Base-by-base conservation (phyloP, 2,113 vertebrate genomes). In the Ibidorhyncha struthersii region DNA sequence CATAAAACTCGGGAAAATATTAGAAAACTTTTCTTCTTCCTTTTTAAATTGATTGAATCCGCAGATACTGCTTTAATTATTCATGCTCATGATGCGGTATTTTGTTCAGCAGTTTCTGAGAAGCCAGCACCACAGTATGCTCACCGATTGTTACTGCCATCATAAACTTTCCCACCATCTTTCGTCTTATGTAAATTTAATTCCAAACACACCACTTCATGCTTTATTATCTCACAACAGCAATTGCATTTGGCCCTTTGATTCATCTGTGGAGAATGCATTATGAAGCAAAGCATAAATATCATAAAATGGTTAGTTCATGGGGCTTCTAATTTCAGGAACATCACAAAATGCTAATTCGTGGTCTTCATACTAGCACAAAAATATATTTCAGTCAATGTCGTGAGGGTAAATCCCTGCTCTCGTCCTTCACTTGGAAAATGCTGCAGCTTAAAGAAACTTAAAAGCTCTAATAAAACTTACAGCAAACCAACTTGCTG, bases 211-310 rank as follows among this genome's bases (percentile, higher is more conserved):
- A 97, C 95, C 96, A 93, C 97, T 98, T 98, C 98, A 98, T 97
- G 97, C 97, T 97, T 98, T 98, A 97, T 98, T 98, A 98, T 98
- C 97, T 91, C 95, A 97, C 97, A 98, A 98, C 95, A 97, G 96
- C 96, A 97, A 97, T 96, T 97, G 97, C 96, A 96, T 98, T 98
- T 98, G 97, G 96, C 89, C 96, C 96, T 98, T 98, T 98, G 98
- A 98, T 98, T 98, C 96, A 90, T 97, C 97, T 98, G 98, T 98
- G 97, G 97, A 98, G 97, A 98, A 98, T 98, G 98, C 97, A 98
- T 98, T 98, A 98, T 92, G 97, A 98, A 97, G 97, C 97, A 98
- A 98, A 98, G 97, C 97, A 98, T 97, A 98, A 95, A 98, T 97
- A 97, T 97, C 95, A 95, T 97, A 88, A 98, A 98, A 96, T 98